Evolutionary conservation across 2,113 vertebrate genomes (phyloP), one percentile per base, ranked within the genome.

Genomic region (Trogon melanurus): DNA sequence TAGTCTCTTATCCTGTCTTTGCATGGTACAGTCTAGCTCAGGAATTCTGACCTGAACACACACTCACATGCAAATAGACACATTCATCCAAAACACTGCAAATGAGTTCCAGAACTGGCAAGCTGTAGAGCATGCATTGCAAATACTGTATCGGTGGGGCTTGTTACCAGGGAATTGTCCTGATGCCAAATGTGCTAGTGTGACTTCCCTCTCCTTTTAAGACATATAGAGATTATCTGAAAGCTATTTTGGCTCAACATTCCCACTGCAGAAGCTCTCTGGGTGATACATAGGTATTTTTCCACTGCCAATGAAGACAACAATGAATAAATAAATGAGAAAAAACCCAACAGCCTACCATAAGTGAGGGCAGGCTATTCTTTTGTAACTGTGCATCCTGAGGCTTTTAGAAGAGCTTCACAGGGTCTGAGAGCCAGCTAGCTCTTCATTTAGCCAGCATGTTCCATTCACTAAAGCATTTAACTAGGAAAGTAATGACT

Each of bases 401-500:
- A 85, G 36, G 47, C 66, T 95, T 93, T 85, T 79, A 5, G 30
- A 85, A 88, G 67, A 85, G 56, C 67, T 93, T 96, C 74, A 57
- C 66, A 84, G 38, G 54, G 27, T 74, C 66, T 80, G 78, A 73
- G 20, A 91, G 70, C 4, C 15, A 90, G 48, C 47, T 57, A 89
- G 38, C n/a, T 73, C 87, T 89, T 93, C 60, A 23, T 93, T 95
- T 80, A 83, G 72, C 53, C 83, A 91, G 50, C 64, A 79, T 0
- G 2, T 45, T 89, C 56, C 83, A 92, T 88, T 92, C 91, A 92
- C 32, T 83, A 86, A 95, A 95, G 67, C 26, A 75, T 91, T 93
- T 93, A 74, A 93, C 93, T 92, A 92, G 73, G 66, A 78, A 95
- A 93, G 80, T 67, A 94, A 92, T 88, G 9, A 79, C 51, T 95